Percentiles rank a stretch among this genome's conserved stretches.
Conservation (phyloP, 92 coral and sea anemone species). For the Epizoanthus rinbou region DNA sequence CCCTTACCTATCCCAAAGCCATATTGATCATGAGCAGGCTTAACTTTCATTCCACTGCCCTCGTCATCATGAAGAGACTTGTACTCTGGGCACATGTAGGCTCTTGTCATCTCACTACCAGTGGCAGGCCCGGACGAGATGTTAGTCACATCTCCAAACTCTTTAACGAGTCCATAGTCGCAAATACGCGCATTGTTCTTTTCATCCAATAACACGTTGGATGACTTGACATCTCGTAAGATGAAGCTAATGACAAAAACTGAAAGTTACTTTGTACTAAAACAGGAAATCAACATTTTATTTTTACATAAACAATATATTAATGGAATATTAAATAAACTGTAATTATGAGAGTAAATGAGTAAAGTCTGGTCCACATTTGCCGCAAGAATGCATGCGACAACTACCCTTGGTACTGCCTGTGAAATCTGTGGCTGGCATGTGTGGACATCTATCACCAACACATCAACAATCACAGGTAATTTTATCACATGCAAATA, state of each 20-base stretch:
- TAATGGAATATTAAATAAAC: too few species aligned
- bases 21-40: slow-evolving; percentile 4
- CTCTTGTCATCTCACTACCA: neutral
- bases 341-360: too few species aligned
- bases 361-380: too few species aligned
- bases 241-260: neutral
- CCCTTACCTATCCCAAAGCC: neutral
- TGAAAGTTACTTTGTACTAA: neutral
- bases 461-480: too few species aligned
- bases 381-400: too few species aligned
- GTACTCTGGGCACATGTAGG: slow-evolving; percentile 5
- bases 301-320: too few species aligned
- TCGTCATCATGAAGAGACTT: neutral
- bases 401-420: too few species aligned
- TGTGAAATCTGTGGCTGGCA: too few species aligned
- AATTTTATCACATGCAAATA: too few species aligned
- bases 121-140: neutral
- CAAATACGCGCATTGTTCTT: neutral
- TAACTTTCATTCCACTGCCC: neutral
- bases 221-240: slow-evolving; percentile 1
- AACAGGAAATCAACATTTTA: too few species aligned
- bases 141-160: neutral
- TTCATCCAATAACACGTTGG: neutral
- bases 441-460: too few species aligned
- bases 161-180: slow-evolving; percentile 8